phyloP scores from a whole-genome alignment of 2,113 vertebrate genomes.

The Emydura subglobosa region DNA sequence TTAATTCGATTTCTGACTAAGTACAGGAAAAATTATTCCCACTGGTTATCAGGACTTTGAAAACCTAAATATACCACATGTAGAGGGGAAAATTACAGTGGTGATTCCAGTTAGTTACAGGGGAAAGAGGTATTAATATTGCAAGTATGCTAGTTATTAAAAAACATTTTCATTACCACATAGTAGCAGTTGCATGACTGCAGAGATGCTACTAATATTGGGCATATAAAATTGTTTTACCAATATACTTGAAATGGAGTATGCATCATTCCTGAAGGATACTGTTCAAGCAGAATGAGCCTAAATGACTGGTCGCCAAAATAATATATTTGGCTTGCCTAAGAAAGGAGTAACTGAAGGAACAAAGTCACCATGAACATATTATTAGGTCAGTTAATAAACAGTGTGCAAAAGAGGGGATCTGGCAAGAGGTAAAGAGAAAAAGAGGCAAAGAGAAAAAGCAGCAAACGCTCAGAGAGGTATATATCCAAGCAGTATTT shows the following conservation, averaged over 20 bases:
- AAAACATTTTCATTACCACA: not conserved
- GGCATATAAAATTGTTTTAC: not conserved
- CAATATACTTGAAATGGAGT: not conserved
- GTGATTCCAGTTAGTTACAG: not conserved
- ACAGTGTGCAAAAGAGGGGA: not conserved
- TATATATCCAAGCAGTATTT: not conserved
- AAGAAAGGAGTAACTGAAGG: not conserved
- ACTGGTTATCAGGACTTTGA: not conserved
- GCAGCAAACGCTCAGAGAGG: not conserved
- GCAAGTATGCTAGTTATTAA: not conserved
- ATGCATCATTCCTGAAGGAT: not conserved
- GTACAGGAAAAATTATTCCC: not conserved
- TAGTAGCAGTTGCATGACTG: not conserved
- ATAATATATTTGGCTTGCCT: not conserved
- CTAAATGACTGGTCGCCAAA: not conserved
- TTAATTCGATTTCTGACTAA: not conserved
- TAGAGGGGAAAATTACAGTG: not conserved
- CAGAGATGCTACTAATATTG: not conserved
- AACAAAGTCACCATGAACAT: not conserved
- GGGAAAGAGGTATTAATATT: not conserved
- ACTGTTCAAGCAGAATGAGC: not conserved
- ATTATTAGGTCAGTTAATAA: not conserved
- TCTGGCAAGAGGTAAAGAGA: not conserved
- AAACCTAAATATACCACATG: not conserved
- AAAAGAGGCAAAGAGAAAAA: constrained; percentile 40